These are phyloP conservation scores for Drosophila willistoni DNA, from an alignment of 1,140 invertebrate species.

Conservation along the genomic window DNA sequence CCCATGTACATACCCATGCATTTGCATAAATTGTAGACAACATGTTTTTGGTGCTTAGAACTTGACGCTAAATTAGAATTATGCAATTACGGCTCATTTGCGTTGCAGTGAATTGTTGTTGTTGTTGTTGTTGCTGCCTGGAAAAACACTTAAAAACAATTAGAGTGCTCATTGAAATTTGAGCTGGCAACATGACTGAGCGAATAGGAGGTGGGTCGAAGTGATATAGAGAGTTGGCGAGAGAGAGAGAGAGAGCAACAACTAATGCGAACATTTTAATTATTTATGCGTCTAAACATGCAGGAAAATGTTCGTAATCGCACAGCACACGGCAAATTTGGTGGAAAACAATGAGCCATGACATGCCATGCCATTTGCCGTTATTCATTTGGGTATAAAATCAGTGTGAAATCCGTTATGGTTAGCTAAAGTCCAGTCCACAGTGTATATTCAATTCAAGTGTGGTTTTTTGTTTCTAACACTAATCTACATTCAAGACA, in stretches of 20 bases:
- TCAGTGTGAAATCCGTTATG: background rate
- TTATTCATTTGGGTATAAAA: conserved; percentile 6
- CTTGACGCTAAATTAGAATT: conserved; percentile 78
- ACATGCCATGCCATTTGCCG: background rate
- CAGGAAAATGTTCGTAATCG: conserved; percentile 65
- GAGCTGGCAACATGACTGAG: conserved; percentile 50
- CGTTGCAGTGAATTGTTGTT: conserved; percentile 43
- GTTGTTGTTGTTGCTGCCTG: conserved; percentile 27
- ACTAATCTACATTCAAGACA: background rate
- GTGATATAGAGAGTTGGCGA: background rate
- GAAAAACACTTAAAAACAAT: conserved; percentile 82
- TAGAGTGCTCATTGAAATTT: conserved; percentile 80
- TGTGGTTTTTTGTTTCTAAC: background rate
- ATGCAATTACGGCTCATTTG: conserved; percentile 81
- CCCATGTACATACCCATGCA: conserved; percentile 13
- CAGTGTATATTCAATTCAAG: background rate
- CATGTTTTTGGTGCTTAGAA: conserved; percentile 71
- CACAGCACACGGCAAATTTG: conserved; percentile 16
- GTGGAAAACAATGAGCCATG: conserved; percentile 5
- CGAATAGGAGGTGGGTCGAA: conserved; percentile 14
- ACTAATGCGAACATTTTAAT: conserved; percentile 71
- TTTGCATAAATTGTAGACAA: conserved; percentile 64
- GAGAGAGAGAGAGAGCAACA: conserved; percentile 11
- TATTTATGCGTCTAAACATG: conserved; percentile 70
- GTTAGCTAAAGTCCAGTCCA: background rate